Conservation (phyloP, 2,113 vertebrate genomes). For the Candoia aspera region DNA sequence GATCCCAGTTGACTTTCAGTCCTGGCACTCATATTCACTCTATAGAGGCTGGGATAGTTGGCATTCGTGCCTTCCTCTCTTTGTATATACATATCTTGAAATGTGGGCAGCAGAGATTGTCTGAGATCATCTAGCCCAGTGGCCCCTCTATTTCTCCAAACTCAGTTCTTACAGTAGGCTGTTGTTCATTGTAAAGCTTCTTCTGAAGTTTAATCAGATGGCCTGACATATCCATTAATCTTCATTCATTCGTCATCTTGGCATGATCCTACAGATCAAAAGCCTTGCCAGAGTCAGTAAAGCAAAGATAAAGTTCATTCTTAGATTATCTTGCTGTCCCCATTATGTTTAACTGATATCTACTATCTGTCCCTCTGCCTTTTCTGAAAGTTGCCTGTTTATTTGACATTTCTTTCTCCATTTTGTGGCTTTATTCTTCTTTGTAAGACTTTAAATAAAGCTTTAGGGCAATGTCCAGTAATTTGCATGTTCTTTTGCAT, state of each 20-base stretch:
- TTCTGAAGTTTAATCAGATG: not conserved
- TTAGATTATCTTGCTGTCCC: not conserved
- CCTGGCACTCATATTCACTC: not conserved
- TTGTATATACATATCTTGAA: not conserved
- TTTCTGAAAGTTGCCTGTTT: not conserved
- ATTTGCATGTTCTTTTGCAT: not conserved
- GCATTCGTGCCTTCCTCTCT: not conserved
- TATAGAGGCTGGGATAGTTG: not conserved
- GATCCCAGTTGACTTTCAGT: not conserved
- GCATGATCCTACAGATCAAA: not conserved
- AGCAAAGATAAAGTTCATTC: not conserved
- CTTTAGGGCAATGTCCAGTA: not conserved
- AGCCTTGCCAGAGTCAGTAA: not conserved
- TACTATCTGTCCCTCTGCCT: not conserved
- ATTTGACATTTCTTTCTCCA: not conserved
- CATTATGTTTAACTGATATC: not conserved
- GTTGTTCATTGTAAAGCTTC: not conserved
- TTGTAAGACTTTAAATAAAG: not conserved
- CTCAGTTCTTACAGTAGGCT: not conserved
- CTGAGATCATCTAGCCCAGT: not conserved
- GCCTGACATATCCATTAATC: not conserved
- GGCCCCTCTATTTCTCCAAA: not conserved
- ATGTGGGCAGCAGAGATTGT: not conserved
- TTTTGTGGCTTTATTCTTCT: not conserved
- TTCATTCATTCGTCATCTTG: not conserved